Evolutionary conservation across 2,113 vertebrate genomes (phyloP).

Genomic region (Pterocles burchelli): DNA sequence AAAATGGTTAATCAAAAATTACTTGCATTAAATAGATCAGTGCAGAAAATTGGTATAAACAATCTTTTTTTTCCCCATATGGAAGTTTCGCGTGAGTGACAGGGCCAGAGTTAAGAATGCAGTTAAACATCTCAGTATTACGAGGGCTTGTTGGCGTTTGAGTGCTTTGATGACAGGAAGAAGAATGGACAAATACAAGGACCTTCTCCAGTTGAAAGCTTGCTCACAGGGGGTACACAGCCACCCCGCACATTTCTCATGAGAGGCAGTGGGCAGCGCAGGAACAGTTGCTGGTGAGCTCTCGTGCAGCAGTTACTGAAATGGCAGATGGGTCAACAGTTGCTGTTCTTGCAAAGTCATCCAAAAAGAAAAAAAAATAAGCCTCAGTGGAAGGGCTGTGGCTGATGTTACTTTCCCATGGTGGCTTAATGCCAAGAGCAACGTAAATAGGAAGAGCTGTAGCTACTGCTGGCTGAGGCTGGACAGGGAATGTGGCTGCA

Average conservation of each 20-base stretch:
- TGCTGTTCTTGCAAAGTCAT: constrained; percentile 35
- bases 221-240: fast-evolving
- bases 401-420: not conserved
- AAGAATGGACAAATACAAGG: not conserved
- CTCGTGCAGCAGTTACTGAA: not conserved
- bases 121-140: fast-evolving
- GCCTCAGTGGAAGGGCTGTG: not conserved
- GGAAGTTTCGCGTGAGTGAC: not conserved
- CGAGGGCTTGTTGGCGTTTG: fast-evolving
- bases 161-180: not conserved
- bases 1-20: not conserved
- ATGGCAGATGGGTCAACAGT: constrained; percentile 23
- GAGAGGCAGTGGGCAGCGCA: not conserved
- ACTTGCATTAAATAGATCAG: not conserved
- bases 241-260: fast-evolving
- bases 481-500: not conserved
- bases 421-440: not conserved
- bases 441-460: fast-evolving
- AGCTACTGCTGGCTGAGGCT: not conserved
- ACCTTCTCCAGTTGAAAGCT: not conserved
- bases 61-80: not conserved
- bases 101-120: not conserved
- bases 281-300: constrained; percentile 9
- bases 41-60: not conserved
- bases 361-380: not conserved